Percentiles rank a stretch among this genome's conserved stretches.
These are phyloP conservation scores for Leuctra nigra DNA, from an alignment of 2,888 invertebrate species.

Conservation along the genomic window DNA sequence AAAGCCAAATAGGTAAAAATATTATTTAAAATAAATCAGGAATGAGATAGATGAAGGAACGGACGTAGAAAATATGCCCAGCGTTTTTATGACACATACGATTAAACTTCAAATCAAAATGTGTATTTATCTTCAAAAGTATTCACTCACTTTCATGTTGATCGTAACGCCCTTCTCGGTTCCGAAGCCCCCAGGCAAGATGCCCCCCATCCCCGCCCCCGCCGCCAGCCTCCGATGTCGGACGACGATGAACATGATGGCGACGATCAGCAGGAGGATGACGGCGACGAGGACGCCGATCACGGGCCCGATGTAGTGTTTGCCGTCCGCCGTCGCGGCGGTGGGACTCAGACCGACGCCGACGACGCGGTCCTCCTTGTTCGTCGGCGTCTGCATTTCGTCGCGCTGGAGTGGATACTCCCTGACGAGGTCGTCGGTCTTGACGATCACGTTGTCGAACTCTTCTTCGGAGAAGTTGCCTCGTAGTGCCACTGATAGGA, in stretches of 20 bases:
- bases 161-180: conserved; percentile 34
- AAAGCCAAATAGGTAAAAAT: too few relatives aligned
- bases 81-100: too few relatives aligned
- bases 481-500: conserved; percentile 47
- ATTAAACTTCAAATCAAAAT: too few relatives aligned
- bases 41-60: too few relatives aligned
- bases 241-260: conserved; percentile 63
- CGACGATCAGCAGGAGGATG: conserved; percentile 60
- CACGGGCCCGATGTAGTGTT: conserved; percentile 56
- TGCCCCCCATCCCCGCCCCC: conserved; percentile 41
- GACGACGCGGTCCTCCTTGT: conserved; percentile 44
- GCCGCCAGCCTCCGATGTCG: conserved; percentile 57
- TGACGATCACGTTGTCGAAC: conserved; percentile 36
- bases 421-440: conserved; percentile 44
- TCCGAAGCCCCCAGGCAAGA: conserved; percentile 27
- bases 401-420: conserved; percentile 63
- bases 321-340: conserved; percentile 39
- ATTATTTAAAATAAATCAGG: too few relatives aligned
- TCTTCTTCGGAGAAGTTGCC: conserved; percentile 60
- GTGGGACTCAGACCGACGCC: background rate
- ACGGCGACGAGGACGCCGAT: conserved; percentile 65
- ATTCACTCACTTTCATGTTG: conserved; percentile 38
- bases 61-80: too few relatives aligned
- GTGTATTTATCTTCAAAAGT: conserved; percentile 22
- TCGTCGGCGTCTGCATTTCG: conserved; percentile 55